Percentiles rank a stretch among this genome's conserved stretches.
Conservation (phyloP, 1,140 invertebrate species). For the Caenorhabditis inopinata region DNA sequence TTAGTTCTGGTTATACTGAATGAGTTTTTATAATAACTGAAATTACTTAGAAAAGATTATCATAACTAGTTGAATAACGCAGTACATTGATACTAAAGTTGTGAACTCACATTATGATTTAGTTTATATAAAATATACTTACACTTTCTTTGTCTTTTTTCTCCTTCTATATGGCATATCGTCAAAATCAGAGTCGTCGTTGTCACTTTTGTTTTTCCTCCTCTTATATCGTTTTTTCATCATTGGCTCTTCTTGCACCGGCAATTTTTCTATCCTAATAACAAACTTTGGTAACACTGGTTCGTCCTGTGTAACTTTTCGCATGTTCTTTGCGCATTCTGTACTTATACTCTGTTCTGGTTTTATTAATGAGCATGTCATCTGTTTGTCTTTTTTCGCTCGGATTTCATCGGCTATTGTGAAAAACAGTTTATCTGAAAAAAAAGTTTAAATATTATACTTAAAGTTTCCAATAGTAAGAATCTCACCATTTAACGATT, state of each 20-base stretch:
- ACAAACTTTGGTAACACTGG: conserved; percentile 46
- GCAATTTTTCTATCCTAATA: conserved; percentile 27
- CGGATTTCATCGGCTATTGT: neutral
- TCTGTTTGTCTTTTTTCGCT: neutral
- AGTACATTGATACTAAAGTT: no score
- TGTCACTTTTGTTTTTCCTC: conserved; percentile 35
- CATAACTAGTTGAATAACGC: no score
- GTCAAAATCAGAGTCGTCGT: conserved; percentile 44
- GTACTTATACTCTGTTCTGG: neutral
- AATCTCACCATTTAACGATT: no score
- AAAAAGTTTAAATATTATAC: no score
- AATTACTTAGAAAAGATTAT: no score
- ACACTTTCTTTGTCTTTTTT: neutral
- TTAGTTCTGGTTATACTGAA: no score
- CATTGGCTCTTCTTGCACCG: conserved; percentile 3
- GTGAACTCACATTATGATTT: no score
- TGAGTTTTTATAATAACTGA: no score
- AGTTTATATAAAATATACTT: neutral
- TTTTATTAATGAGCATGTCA: neutral
- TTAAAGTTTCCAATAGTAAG: no score
- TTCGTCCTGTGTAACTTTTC: neutral
- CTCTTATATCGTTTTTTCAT: conserved; percentile 40
- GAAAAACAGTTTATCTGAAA: neutral
- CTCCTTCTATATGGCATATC: neutral
- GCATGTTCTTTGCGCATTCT: neutral